Conservation (phyloP, 2,888 invertebrate species). For the Nephrotoma flavescens region DNA sequence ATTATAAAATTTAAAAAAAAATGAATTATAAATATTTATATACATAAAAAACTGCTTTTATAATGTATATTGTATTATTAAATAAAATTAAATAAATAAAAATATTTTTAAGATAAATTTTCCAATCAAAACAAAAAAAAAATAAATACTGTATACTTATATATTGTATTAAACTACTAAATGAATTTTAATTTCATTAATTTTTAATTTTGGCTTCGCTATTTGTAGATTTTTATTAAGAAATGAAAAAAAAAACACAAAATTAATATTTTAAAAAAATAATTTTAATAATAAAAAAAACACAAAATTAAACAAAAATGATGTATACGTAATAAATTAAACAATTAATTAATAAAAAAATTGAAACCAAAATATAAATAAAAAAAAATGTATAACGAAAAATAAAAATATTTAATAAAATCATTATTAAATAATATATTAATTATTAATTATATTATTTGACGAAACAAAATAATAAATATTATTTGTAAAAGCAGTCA, state of each 20-base stretch:
- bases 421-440: not conserved
- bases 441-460: not conserved
- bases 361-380: not conserved
- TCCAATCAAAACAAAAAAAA: not conserved
- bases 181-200: not conserved
- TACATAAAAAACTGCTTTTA: not conserved
- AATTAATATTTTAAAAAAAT: not conserved
- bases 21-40: not conserved
- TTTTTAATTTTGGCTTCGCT: not conserved
- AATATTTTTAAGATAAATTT: not conserved
- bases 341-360: not conserved
- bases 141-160: not conserved
- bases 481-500: not conserved
- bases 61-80: not conserved
- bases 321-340: not conserved
- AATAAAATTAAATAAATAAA: not conserved
- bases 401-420: not conserved
- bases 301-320: not conserved
- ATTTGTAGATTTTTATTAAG: not conserved
- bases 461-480: not conserved
- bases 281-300: not conserved
- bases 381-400: not conserved
- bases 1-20: not conserved
- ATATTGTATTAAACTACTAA: not conserved
- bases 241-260: not conserved